Evolutionary conservation across 1,140 invertebrate species (phyloP).

Genomic region (Bombus superbus): DNA sequence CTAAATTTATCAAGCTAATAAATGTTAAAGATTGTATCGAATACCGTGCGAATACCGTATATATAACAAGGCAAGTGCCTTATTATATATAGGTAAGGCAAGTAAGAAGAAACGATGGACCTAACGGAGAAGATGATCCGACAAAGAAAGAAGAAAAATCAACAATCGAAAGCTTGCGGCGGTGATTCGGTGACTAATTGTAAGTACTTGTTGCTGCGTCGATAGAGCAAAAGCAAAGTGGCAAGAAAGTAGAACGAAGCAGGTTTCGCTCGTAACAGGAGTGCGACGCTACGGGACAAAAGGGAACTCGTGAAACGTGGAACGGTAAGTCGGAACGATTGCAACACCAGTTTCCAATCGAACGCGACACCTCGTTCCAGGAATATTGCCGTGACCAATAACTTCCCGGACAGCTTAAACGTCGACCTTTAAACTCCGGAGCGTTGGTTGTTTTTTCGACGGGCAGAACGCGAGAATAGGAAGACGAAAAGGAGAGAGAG

Average conservation of each 20-base stretch:
- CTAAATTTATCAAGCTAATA: too few species aligned
- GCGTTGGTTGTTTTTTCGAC: not conserved
- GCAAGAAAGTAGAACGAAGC: not conserved
- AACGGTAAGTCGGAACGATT: not conserved
- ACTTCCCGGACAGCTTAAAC: not conserved
- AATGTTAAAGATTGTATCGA: too few species aligned
- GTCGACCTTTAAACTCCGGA: constrained; percentile 34
- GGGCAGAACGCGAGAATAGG: not conserved
- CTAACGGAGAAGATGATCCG: too few species aligned
- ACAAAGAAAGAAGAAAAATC: too few species aligned
- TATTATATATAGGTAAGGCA: too few species aligned
- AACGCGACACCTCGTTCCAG: constrained; percentile 5
- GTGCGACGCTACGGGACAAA: not conserved
- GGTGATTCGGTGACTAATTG: not conserved
- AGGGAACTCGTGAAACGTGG: not conserved
- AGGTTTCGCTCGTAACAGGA: not conserved
- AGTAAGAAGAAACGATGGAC: too few species aligned
- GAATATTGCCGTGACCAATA: not conserved
- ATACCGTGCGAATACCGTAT: too few species aligned
- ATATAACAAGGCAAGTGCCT: rapidly evolving
- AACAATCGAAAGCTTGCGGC: too few species aligned
- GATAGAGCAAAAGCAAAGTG: not conserved
- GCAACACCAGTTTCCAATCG: not conserved
- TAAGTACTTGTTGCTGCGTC: not conserved
- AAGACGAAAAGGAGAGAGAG: not conserved